Evolutionary conservation across 2,888 invertebrate species (phyloP), one percentile per base, ranked within the genome.

Genomic region (Apamea sordens): DNA sequence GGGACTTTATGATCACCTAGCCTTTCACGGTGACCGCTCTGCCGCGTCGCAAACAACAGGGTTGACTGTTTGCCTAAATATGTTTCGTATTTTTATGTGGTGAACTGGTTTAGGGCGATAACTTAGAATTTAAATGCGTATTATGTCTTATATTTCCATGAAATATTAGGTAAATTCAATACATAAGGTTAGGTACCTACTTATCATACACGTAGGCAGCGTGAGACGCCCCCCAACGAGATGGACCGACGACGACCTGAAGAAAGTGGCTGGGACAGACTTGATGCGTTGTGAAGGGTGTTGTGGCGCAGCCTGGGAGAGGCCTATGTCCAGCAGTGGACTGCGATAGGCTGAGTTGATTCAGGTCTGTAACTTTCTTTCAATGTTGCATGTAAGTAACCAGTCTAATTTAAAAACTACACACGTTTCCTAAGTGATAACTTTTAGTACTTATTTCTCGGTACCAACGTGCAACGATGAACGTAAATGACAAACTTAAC

Each of bases 1-100:
- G 94, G 91, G 93, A 95, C 95, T 96, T 96, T 96, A 95, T 96
- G 96, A 96, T 96, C 96, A 96, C 96, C 96, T 96, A 93, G 94
- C 94, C 94, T 95, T 95, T 95, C 95, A 95, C 96, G 95, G 95
- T 95, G 95, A 93, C 94, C 95, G 95, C 92, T 92, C 92, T 92
- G 92, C 92, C 92, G 92, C 93, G 89, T 90, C 90, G 90, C 90
- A 89, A 88, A 88, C 85, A 87, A 44, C 89, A 96, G 96, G 96
- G 96, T 47, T 95, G 94, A 0, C 91, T 79, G 70, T 64, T 64
- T 69, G 50, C 64, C 4, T 7, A 18, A 47, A 72, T 72, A 68
- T 53, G 59, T 47, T 47, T 11, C 7, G 4, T 8, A 50, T 73
- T 73, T 83, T 85, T 67, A 73, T 83, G 41, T 79, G 61, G 28